A percentile compares a stretch with the other conserved stretches of the same genome.
phyloP scores from a whole-genome alignment of 2,113 vertebrate species.

The Rhodinocichla rosea region DNA sequence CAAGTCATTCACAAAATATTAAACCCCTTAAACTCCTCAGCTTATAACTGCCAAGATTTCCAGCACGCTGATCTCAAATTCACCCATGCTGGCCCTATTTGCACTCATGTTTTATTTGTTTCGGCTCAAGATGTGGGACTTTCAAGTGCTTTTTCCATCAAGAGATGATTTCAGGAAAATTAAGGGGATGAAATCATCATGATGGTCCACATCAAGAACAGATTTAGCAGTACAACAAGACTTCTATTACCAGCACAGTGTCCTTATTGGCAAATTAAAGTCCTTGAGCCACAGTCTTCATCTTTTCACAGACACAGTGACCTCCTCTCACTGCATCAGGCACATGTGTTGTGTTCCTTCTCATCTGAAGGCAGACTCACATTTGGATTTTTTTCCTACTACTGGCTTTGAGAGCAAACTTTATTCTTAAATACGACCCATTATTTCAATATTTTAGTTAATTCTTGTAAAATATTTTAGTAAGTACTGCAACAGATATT shows the following conservation, averaged over 20 bases:
- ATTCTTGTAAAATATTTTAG: neutral
- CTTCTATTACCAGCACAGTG: neutral
- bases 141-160: neutral
- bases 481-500: neutral
- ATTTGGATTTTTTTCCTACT: neutral
- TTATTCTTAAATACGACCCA: neutral
- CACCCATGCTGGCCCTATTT: neutral
- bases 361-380: neutral
- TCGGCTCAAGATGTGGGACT: neutral
- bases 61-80: neutral
- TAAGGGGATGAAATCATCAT: neutral
- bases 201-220: neutral
- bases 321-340: neutral
- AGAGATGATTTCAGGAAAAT: neutral
- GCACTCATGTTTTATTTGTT: neutral
- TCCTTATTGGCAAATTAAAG: neutral
- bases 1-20: neutral
- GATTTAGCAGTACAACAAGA: neutral
- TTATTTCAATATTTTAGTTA: neutral
- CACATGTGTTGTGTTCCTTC: neutral
- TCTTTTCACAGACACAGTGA: neutral
- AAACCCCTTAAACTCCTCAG: neutral
- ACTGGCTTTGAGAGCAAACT: neutral
- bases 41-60: neutral
- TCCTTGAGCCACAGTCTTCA: neutral